These are phyloP conservation scores for Drosophila kepulauana DNA, from an alignment of 1,140 invertebrate species.

Conservation along the genomic window DNA sequence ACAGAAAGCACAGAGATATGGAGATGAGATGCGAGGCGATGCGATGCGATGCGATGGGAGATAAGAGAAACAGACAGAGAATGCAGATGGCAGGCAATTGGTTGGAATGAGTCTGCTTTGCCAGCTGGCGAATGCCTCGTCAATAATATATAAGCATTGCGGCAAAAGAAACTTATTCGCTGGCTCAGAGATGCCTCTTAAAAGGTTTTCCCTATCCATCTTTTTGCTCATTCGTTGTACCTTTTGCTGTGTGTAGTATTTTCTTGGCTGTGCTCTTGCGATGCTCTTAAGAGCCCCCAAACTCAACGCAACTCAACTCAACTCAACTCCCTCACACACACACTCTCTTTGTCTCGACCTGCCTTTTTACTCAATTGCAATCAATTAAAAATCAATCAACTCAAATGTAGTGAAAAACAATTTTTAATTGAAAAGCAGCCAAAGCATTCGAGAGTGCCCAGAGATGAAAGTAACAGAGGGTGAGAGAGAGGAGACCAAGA, in stretches of 20 bases:
- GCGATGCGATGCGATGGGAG: background rate
- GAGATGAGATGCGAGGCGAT: background rate
- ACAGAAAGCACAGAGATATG: background rate
- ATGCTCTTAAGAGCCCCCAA: conserved; percentile 27
- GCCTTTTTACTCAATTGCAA: conserved; percentile 70
- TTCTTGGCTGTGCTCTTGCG: conserved; percentile 10
- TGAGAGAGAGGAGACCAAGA: background rate
- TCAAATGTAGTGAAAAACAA: conserved; percentile 83
- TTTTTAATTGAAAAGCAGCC: conserved; percentile 79
- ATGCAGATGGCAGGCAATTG: background rate
- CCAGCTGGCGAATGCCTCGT: conserved; percentile 39
- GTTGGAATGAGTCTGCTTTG: conserved; percentile 4
- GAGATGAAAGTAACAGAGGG: too few species aligned
- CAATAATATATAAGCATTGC: conserved; percentile 76
- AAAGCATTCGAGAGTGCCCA: conserved; percentile 24
- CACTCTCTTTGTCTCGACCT: conserved; percentile 28
- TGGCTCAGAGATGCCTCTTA: conserved; percentile 39
- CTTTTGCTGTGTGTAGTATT: background rate
- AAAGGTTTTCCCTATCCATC: conserved; percentile 53
- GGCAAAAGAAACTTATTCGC: conserved; percentile 54
- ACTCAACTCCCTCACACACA: too few species aligned
- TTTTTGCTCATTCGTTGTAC: background rate
- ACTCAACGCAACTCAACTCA: too few species aligned
- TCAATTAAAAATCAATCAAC: conserved; percentile 84
- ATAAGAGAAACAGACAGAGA: background rate